These are phyloP conservation scores for Propithecus perrieri DNA, from an alignment of 2,797 vertebrate species.

Conservation along the genomic window DNA sequence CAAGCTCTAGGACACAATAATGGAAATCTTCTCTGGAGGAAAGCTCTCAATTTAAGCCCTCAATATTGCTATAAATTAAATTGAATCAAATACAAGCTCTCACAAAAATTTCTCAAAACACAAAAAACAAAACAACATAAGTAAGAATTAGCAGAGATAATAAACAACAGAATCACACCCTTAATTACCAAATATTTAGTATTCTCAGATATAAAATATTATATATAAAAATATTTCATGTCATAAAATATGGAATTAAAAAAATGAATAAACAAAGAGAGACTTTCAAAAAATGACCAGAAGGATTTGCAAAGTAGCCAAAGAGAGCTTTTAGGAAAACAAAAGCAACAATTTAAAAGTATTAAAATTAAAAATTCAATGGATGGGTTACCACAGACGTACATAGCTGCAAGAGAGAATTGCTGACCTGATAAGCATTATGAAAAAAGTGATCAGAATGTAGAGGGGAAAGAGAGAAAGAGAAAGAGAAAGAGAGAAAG, in stretches of 20 bases:
- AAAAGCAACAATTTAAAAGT: neutral
- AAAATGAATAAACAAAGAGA: neutral
- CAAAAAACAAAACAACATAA: constrained; percentile 48
- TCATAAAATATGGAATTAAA: neutral
- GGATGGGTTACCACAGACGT: neutral
- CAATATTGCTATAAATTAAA: neutral
- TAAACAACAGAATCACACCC: neutral
- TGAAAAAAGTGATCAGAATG: neutral
- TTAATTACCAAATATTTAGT: neutral
- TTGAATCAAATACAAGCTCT: neutral
- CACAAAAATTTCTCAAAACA: neutral
- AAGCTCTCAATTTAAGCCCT: neutral
- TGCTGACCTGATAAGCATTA: neutral
- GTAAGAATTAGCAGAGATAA: neutral
- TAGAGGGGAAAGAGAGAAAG: neutral
- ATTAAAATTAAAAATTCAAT: neutral
- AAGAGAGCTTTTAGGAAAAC: neutral
- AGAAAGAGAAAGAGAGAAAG: neutral
- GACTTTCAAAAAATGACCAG: neutral
- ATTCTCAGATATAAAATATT: neutral
- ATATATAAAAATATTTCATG: neutral
- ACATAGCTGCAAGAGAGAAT: neutral
- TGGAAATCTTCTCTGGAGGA: neutral
- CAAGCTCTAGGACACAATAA: neutral
- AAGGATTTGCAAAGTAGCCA: neutral